Evolutionary conservation across 2,113 vertebrate genomes (phyloP).

Genomic region (Ochotona princeps): DNA sequence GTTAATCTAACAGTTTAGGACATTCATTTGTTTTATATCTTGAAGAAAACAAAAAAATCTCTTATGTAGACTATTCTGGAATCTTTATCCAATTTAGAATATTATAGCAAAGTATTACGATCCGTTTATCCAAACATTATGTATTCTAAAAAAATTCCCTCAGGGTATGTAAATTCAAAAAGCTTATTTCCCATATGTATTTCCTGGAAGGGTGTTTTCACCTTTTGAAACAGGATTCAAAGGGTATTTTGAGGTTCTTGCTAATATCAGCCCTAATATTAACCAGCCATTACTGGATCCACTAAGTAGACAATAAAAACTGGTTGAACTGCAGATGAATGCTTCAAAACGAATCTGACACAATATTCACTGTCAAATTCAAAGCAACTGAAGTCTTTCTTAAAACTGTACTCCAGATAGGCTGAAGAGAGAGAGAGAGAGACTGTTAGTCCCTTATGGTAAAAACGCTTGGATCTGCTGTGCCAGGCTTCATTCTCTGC

Average conservation of each 20-base stretch:
- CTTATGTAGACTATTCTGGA: conserved; percentile 50
- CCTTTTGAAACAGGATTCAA: conserved; percentile 43
- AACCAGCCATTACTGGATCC: conserved; percentile 61
- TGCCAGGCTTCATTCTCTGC: conserved; percentile 93
- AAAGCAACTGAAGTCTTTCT: conserved; percentile 77
- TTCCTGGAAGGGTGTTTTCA: conserved; percentile 64
- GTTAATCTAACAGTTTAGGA: conserved; percentile 40
- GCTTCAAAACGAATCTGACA: conserved; percentile 75
- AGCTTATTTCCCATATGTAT: conserved; percentile 37
- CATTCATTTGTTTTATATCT: not conserved
- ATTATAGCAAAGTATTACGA: conserved; percentile 60
- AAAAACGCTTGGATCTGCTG: conserved; percentile 55
- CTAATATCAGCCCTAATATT: conserved; percentile 45
- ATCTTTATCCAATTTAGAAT: conserved; percentile 69
- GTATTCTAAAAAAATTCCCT: conserved; percentile 30
- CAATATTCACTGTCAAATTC: conserved; percentile 79
- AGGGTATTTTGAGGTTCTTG: conserved; percentile 59
- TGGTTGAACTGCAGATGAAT: conserved; percentile 73
- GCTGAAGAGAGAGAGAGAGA: conserved; percentile 79
- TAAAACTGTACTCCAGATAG: conserved; percentile 80
- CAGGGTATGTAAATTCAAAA: conserved; percentile 66
- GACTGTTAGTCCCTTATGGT: conserved; percentile 84
- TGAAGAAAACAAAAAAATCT: conserved; percentile 55
- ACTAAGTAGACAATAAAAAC: conserved; percentile 73
- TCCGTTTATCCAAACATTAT: conserved; percentile 15